Base-by-base conservation (phyloP, 2,797 vertebrate genomes). In the Ceyx erithaca region DNA sequence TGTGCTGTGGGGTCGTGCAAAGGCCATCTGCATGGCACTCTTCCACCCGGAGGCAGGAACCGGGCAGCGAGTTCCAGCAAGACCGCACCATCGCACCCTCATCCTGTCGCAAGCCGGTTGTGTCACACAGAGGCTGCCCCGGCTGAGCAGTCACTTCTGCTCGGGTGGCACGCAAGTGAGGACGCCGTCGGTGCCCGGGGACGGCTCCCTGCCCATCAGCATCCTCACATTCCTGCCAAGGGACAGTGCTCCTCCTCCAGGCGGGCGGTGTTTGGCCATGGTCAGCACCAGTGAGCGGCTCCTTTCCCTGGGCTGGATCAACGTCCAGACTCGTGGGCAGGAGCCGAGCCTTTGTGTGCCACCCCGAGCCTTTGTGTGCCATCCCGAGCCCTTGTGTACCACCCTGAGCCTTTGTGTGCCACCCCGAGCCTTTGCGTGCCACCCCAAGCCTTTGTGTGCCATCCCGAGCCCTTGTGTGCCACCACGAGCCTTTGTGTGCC, bases 61-160 rank as follows among this genome's bases (percentile, higher is more conserved):
- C 83, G 33, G 54, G 35, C 79, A 66, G 91, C 51, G 80, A 83
- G 30, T 90, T 92, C 72, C 90, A 91, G 87, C 51, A 80, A 91
- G 79, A 41, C 37, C 33, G 16, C 23, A 48, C 62, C 72, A 51
- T 49, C 54, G 7, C 69, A 15, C 30, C 45, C 2, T 0, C 51
- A 3, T 12, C 4, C 0, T 94, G 90, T 88, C 28, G 88, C 73
- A 91, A 89, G 30, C 40, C 22, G 10, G 3, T 3, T 28, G 66
- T 17, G 19, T 30, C 41, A 69, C 68, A 57, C 45, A 2, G 69
- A 12, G 1, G 17, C 66, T 67, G 49, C 18, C 13, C 43, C 4
- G 18, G 12, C 59, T 15, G 28, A 6, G 0, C 31, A 8, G 7
- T 66, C 62, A 48, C 46, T 49, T 54, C 85, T 68, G 77, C 69